A percentile compares a stretch with the other conserved stretches of the same genome.
These are phyloP conservation scores for Myotis myotis DNA, from an alignment of 2,797 vertebrate genomes.

Conservation along the genomic window DNA sequence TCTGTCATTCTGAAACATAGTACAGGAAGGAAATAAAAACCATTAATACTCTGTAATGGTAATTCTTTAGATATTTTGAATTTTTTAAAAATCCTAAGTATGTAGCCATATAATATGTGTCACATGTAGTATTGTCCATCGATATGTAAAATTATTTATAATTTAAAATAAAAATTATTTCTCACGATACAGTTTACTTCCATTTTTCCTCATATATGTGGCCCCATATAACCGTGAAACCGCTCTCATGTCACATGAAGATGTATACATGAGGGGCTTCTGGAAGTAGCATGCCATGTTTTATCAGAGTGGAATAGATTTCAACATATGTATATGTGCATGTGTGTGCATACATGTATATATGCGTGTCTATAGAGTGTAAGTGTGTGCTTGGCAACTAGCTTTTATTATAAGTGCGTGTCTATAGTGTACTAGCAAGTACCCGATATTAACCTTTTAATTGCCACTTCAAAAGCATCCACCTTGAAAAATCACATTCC, in stretches of 20 bases:
- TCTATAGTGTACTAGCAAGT: background rate
- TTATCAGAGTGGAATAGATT: background rate
- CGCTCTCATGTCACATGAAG: background rate
- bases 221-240: background rate
- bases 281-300: background rate
- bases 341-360: background rate
- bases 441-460: background rate
- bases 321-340: background rate
- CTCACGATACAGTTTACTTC: background rate
- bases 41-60: background rate
- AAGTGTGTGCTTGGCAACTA: background rate
- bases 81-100: background rate
- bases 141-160: background rate
- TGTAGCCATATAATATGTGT: background rate
- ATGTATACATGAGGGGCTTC: background rate
- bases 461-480: background rate
- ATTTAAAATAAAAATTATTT: background rate
- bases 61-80: background rate
- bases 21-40: background rate
- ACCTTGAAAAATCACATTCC: background rate
- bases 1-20: background rate
- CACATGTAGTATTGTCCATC: background rate
- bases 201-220: background rate
- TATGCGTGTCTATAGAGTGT: background rate
- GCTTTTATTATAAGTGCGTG: background rate